Conservation (phyloP, 2,113 vertebrate species). For the Istiophorus platypterus region DNA sequence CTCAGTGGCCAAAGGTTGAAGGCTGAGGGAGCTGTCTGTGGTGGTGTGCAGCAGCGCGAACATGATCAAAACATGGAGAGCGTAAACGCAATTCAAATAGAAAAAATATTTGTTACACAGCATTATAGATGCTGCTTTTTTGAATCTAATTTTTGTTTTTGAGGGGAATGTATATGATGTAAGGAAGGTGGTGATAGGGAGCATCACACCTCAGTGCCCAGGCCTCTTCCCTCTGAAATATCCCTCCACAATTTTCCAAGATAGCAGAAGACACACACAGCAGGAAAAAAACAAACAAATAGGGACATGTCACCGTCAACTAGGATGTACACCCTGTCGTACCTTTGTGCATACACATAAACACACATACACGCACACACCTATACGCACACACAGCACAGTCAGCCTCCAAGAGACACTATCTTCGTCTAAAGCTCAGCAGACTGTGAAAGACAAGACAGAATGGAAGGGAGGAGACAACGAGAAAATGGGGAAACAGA, state of each 20-base stretch:
- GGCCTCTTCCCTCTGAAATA: conserved; percentile 61
- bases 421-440: conserved; percentile 76
- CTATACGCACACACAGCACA: conserved; percentile 29
- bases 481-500: conserved; percentile 73
- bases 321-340: conserved; percentile 54
- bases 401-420: conserved; percentile 60
- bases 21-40: background rate
- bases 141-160: conserved; percentile 47
- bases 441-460: conserved; percentile 82
- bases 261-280: conserved; percentile 72
- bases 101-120: background rate
- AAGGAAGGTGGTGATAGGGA: conserved; percentile 53
- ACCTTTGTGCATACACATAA: conserved; percentile 39
- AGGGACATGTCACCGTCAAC: conserved; percentile 73
- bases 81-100: background rate
- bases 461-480: conserved; percentile 71
- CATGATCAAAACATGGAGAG: background rate
- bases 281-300: conserved; percentile 70
- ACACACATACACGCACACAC: conserved; percentile 43
- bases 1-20: background rate
- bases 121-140: background rate
- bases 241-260: conserved; percentile 63
- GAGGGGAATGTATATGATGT: conserved; percentile 38
- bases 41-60: background rate
- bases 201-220: conserved; percentile 69